Evolutionary conservation across 2,113 vertebrate species (phyloP).

Genomic region (Marcusenius ussheri): DNA sequence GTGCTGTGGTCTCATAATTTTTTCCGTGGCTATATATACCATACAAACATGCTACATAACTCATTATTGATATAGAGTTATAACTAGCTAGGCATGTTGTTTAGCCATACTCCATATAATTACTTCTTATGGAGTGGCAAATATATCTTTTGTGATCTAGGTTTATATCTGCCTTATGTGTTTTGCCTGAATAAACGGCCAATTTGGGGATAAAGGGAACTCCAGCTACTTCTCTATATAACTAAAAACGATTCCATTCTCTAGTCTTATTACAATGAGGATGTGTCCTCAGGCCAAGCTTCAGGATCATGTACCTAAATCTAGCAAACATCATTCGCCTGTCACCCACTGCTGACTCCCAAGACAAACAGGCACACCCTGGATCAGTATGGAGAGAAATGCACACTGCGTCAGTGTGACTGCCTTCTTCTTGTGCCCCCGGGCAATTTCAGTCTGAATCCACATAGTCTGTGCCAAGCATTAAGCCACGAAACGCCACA

Average conservation of each 20-base stretch:
- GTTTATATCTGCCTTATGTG: background rate
- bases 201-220: background rate
- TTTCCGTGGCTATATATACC: no score
- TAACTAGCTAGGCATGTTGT: background rate
- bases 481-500: background rate
- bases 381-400: background rate
- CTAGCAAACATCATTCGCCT: background rate
- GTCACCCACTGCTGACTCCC: background rate
- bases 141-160: background rate
- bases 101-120: background rate
- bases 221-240: background rate
- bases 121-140: background rate
- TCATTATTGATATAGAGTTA: background rate
- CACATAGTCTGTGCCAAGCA: background rate
- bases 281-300: background rate
- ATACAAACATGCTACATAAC: background rate
- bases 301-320: background rate
- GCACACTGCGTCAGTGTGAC: background rate
- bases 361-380: background rate
- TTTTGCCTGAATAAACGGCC: background rate
- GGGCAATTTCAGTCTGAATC: background rate
- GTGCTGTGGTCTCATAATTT: no score
- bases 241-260: background rate
- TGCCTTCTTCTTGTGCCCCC: background rate
- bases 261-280: background rate